These are phyloP conservation scores for Drosophila ustulata DNA, from an alignment of 2,888 invertebrate genomes.

Conservation along the genomic window DNA sequence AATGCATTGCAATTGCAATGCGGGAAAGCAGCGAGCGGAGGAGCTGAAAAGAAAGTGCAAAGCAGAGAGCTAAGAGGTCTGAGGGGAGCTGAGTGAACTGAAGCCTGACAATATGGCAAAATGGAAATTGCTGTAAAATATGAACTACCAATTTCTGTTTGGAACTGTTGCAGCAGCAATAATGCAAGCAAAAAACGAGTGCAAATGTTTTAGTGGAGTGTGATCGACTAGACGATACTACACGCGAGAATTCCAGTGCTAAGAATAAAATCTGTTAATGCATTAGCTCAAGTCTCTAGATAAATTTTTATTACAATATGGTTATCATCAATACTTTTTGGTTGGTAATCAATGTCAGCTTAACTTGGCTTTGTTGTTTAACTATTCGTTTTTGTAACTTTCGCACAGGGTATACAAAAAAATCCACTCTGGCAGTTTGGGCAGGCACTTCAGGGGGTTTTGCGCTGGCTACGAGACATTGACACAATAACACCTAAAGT, in stretches of 20 bases:
- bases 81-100: slow-evolving; percentile 22
- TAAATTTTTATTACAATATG: too few relatives aligned
- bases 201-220: not conserved
- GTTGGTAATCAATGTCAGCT: too few relatives aligned
- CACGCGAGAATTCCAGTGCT: not conserved
- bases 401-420: slow-evolving; percentile 30
- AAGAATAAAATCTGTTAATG: too few relatives aligned
- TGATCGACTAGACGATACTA: slow-evolving; percentile 10
- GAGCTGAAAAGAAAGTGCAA: slow-evolving; percentile 28
- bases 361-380: too few relatives aligned
- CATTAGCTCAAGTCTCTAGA: too few relatives aligned
- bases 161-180: slow-evolving; percentile 50
- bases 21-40: slow-evolving; percentile 8
- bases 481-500: slow-evolving; percentile 79
- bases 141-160: slow-evolving; percentile 77
- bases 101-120: slow-evolving; percentile 73
- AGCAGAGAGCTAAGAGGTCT: not conserved
- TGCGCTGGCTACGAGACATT: slow-evolving; percentile 65
- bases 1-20: slow-evolving; percentile 41
- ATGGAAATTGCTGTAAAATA: slow-evolving; percentile 80
- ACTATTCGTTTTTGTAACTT: not conserved
- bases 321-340: too few relatives aligned
- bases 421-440: slow-evolving; percentile 52
- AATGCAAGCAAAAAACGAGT: slow-evolving; percentile 47
- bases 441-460: slow-evolving; percentile 48